A percentile compares a stretch with the other conserved stretches of the same genome.
Evolutionary conservation across 2,113 vertebrate species (phyloP).

Genomic region (Oreochromis niloticus): DNA sequence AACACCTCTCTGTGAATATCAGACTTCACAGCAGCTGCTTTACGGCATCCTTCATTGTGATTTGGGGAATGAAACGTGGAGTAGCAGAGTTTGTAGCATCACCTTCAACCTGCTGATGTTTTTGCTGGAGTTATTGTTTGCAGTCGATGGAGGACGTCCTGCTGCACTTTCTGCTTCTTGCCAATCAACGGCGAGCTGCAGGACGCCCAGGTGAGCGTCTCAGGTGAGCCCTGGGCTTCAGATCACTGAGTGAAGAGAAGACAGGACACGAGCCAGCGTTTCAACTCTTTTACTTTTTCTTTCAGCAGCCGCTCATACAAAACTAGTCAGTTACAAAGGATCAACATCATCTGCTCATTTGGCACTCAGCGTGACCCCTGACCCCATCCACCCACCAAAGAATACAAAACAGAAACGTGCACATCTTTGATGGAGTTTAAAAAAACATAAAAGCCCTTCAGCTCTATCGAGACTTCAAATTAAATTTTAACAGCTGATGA

Average conservation of each 20-base stretch:
- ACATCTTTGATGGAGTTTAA: neutral
- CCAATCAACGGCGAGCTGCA: accelerated
- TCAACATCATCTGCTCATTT: neutral
- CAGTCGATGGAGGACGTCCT: neutral
- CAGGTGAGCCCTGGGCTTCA: neutral
- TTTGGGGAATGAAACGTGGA: neutral
- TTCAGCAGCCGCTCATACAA: neutral
- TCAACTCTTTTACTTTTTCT: neutral
- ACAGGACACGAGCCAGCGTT: neutral
- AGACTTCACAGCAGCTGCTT: neutral
- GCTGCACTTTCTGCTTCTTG: neutral
- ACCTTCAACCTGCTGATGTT: neutral
- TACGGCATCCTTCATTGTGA: neutral
- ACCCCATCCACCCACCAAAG: neutral
- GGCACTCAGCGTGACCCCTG: neutral
- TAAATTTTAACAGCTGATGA: neutral
- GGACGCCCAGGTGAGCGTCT: neutral
- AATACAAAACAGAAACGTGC: neutral
- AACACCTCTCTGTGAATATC: neutral
- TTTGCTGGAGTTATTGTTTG: neutral
- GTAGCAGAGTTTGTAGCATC: neutral
- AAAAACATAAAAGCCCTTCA: neutral
- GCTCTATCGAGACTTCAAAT: neutral
- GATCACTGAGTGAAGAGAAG: neutral
- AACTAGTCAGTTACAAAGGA: neutral